phyloP scores from a whole-genome alignment of 2,888 invertebrate genomes.

The Napeogenes sylphis region DNA sequence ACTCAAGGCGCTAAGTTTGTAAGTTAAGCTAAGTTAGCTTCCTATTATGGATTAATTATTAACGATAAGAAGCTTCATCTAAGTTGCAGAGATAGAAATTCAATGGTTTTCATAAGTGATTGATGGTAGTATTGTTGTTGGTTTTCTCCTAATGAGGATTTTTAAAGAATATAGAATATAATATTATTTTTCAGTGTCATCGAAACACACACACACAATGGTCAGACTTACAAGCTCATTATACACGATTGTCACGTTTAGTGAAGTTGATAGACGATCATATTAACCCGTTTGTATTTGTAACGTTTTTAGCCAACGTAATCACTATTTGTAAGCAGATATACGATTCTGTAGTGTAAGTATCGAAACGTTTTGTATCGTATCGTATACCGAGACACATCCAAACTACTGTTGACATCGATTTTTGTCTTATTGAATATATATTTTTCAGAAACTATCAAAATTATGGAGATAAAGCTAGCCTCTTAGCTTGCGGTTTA shows the following conservation, averaged over 20 bases:
- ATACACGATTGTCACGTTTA: slow-evolving; percentile 74
- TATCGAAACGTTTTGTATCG: background rate
- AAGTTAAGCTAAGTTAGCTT: too few relatives aligned
- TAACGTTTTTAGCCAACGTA: slow-evolving; percentile 80
- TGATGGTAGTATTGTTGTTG: too few relatives aligned
- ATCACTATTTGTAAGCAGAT: slow-evolving; percentile 81
- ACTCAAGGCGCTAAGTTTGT: too few relatives aligned
- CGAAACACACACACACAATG: slow-evolving; percentile 48
- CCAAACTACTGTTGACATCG: background rate
- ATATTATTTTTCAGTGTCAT: slow-evolving; percentile 19
- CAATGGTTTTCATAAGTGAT: too few relatives aligned
- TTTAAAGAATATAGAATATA: too few relatives aligned
- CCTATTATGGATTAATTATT: too few relatives aligned
- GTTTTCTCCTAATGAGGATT: too few relatives aligned
- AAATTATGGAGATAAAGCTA: background rate
- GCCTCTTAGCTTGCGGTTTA: too few relatives aligned
- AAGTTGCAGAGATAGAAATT: too few relatives aligned
- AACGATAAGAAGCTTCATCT: too few relatives aligned
- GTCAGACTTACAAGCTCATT: slow-evolving; percentile 78
- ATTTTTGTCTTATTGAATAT: slow-evolving; percentile 7
- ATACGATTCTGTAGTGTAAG: slow-evolving; percentile 79
- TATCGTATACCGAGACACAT: too few relatives aligned
- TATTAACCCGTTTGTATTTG: slow-evolving; percentile 75
- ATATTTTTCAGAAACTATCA: background rate
- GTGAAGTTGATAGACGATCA: slow-evolving; percentile 74